These are phyloP conservation scores for Panulirus ornatus DNA, from an alignment of 1,140 invertebrate species.

Conservation along the genomic window DNA sequence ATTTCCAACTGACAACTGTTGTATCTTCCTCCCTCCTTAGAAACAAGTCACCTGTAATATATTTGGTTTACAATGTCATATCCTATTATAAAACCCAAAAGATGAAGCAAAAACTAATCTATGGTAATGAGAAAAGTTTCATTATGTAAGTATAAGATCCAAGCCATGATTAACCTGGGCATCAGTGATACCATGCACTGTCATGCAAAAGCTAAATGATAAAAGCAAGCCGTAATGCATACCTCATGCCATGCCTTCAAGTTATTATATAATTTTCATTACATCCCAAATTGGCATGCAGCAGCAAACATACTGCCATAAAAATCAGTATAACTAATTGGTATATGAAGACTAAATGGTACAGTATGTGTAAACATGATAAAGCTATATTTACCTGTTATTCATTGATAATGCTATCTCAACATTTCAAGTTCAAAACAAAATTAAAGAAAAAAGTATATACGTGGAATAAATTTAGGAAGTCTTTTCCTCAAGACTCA, in stretches of 20 bases:
- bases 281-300: not conserved
- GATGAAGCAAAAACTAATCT: slow-evolving; percentile 52
- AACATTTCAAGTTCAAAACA: no score
- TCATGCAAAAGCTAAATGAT: slow-evolving; percentile 4
- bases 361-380: no score
- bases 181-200: slow-evolving; percentile 23
- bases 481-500: no score
- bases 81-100: slow-evolving; percentile 52
- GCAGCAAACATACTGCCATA: not conserved
- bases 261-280: not conserved
- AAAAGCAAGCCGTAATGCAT: slow-evolving; percentile 1
- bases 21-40: not conserved
- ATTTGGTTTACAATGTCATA: slow-evolving; percentile 18
- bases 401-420: no score
- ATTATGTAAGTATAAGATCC: slow-evolving; percentile 17
- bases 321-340: no score
- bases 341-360: no score
- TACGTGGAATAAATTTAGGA: no score
- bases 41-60: slow-evolving; percentile 34
- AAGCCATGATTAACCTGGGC: not conserved
- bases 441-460: no score
- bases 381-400: no score
- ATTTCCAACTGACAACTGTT: not conserved
- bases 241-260: slow-evolving; percentile 10
- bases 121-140: slow-evolving; percentile 35